These are phyloP conservation scores for Drosophila vallismaia DNA, from an alignment of 2,888 invertebrate genomes.

Conservation along the genomic window DNA sequence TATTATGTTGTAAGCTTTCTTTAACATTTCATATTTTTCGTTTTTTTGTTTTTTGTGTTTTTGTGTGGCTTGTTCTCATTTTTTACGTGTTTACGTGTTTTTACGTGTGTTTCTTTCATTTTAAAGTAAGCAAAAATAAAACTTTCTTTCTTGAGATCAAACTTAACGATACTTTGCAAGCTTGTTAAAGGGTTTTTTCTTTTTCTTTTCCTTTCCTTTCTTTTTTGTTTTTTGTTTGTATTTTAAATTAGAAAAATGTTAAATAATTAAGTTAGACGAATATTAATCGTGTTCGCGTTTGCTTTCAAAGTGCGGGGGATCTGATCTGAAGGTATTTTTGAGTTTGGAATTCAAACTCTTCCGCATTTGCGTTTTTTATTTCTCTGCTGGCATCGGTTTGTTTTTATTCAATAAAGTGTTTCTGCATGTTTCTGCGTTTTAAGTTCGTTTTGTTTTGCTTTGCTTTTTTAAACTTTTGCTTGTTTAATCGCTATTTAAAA, in stretches of 20 bases:
- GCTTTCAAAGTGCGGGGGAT: constrained; percentile 9
- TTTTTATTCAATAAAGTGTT: constrained; percentile 60
- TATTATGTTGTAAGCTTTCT: constrained; percentile 56
- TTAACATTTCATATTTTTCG: constrained; percentile 30
- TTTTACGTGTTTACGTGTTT: constrained; percentile 28
- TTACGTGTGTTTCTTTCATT: constrained; percentile 37
- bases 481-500: constrained; percentile 74
- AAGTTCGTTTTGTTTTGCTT: constrained; percentile 46
- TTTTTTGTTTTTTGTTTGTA: constrained; percentile 33
- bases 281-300: constrained; percentile 20
- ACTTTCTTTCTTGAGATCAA: constrained; percentile 76
- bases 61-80: constrained; percentile 19
- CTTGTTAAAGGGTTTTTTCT: constrained; percentile 53
- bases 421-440: constrained; percentile 47
- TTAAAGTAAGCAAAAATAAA: constrained; percentile 73
- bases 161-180: constrained; percentile 76
- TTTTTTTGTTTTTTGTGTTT: constrained; percentile 18
- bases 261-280: constrained; percentile 40
- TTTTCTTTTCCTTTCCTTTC: constrained; percentile 23
- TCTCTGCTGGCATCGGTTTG: constrained; percentile 22
- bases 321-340: constrained; percentile 11
- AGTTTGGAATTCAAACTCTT: constrained; percentile 19
- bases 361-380: constrained; percentile 26
- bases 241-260: constrained; percentile 38
- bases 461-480: constrained; percentile 48